These are phyloP conservation scores for Parazoanthus swiftii DNA, from an alignment of 92 coral and sea anemone species.

Conservation along the genomic window DNA sequence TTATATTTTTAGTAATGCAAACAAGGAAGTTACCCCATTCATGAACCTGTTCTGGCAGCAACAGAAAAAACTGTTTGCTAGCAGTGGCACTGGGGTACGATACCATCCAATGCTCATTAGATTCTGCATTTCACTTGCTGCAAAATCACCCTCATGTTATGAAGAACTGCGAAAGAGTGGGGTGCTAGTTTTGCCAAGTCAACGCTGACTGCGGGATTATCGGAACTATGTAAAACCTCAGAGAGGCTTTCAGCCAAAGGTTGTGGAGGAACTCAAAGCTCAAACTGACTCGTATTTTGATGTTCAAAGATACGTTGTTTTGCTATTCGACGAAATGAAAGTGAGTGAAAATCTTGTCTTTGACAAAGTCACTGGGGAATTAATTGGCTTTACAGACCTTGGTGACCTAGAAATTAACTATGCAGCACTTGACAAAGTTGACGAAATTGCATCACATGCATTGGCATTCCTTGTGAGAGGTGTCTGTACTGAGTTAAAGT, in stretches of 20 bases:
- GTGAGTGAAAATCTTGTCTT: background rate
- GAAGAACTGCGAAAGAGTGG: conserved; percentile 45
- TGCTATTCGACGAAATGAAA: conserved; percentile 54
- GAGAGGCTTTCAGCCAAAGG: too few relatives aligned
- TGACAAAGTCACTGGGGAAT: conserved; percentile 50
- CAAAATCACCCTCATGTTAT: conserved; percentile 44
- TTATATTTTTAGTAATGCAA: conserved; percentile 24
- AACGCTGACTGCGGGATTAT: too few relatives aligned
- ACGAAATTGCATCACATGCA: conserved; percentile 52
- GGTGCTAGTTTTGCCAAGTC: too few relatives aligned
- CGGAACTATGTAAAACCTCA: too few relatives aligned
- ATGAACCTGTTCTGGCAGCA: conserved; percentile 67
- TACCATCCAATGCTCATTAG: conserved; percentile 57
- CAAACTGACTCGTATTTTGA: background rate
- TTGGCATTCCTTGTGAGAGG: conserved; percentile 53
- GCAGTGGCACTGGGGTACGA: conserved; percentile 32
- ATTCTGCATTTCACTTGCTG: conserved; percentile 47
- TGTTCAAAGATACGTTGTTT: conserved; percentile 41
- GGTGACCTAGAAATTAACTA: conserved; percentile 54
- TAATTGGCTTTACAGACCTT: conserved; percentile 28
- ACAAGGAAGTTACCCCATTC: conserved; percentile 46
- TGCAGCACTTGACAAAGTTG: conserved; percentile 47
- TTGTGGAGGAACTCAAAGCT: too few relatives aligned
- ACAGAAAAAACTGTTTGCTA: conserved; percentile 32
- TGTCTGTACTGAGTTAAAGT: conserved; percentile 53